Evolutionary conservation across 2,888 invertebrate species (phyloP), one percentile per base, ranked within the genome.

Genomic region (Eulithis prunata): DNA sequence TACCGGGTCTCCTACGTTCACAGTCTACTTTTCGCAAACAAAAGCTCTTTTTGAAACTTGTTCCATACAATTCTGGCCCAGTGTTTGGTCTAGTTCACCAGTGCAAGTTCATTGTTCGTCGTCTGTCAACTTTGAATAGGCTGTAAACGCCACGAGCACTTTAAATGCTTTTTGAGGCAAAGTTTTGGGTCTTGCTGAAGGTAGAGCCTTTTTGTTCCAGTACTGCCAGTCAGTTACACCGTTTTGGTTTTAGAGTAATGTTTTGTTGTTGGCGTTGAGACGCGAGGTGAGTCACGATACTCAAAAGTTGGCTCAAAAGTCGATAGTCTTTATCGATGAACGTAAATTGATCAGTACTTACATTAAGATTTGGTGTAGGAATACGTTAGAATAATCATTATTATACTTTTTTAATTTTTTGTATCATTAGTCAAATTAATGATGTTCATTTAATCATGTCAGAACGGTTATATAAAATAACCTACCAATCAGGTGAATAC

Each of bases 11-110:
- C 85, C 85, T 85, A 86, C 84, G 78, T 81, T 70, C 14, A 32
- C 21, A 49, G 49, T 49, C 69, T 66, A 74, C 80, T 75, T 49
- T 76, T 72, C 76, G 76, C 76, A 77, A 79, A 82, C 80, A 81
- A 79, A 81, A 80, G 73, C 55, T 59, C 53, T 81, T 80, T 85
- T 85, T 85, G 75, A 80, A 81, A 77, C 79, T 82, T 82, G 85
- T 85, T 85, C 88, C 77, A 86, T 86, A 85, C 85, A 79, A 85
- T 84, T 83, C 79, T 84, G 83, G 81, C 81, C 83, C 81, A 83
- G 82, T 91, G 90, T 91, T 91, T 91, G 89, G 91, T 92, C 92
- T 93, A 92, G 91, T 92, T 91, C 86, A 88, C 88, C 89, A 85
- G 79, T 88, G 86, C 89, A 91, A 89, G 92, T 92, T 93, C 92